Conservation (phyloP, 64 coral and sea anemone species). For the Stylophora pistillata region DNA sequence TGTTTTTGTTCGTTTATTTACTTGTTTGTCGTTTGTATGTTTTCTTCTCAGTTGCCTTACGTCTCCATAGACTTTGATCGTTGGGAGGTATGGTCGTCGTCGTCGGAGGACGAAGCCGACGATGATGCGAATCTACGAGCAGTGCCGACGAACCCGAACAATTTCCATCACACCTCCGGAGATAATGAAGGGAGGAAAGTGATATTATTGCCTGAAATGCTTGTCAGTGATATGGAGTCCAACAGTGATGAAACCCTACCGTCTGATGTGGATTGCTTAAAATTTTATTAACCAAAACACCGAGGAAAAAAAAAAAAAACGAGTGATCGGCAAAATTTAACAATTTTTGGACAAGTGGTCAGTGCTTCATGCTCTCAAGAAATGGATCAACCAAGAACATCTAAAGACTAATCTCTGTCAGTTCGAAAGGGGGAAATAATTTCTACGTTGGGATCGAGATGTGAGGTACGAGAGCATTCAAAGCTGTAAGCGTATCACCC, state of each 20-base stretch:
- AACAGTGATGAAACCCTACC: slow-evolving; percentile 14
- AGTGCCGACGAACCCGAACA: slow-evolving; percentile 6
- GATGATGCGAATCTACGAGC: neutral
- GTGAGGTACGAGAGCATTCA: no score
- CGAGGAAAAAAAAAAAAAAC: no score
- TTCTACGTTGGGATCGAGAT: no score
- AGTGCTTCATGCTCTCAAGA: no score
- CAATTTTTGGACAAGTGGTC: no score
- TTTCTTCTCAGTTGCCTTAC: slow-evolving; percentile 54
- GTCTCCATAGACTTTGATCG: slow-evolving; percentile 83
- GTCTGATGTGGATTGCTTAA: slow-evolving; percentile 8
- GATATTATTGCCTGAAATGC: slow-evolving; percentile 58
- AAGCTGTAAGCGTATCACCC: no score
- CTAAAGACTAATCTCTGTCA: no score
- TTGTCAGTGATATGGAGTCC: slow-evolving; percentile 32
- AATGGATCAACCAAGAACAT: no score
- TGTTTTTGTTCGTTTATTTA: neutral
- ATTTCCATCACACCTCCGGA: neutral
- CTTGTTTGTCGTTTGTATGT: neutral
- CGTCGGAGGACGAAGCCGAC: slow-evolving; percentile 67
- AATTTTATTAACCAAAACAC: neutral
- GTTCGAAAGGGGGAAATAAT: no score
- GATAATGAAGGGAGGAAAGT: neutral
- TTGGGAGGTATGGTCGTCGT: slow-evolving; percentile 89
- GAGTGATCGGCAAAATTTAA: neutral